Base-by-base conservation (phyloP, 2,113 vertebrate genomes). In the Hypocryptadius cinnamomeus region DNA sequence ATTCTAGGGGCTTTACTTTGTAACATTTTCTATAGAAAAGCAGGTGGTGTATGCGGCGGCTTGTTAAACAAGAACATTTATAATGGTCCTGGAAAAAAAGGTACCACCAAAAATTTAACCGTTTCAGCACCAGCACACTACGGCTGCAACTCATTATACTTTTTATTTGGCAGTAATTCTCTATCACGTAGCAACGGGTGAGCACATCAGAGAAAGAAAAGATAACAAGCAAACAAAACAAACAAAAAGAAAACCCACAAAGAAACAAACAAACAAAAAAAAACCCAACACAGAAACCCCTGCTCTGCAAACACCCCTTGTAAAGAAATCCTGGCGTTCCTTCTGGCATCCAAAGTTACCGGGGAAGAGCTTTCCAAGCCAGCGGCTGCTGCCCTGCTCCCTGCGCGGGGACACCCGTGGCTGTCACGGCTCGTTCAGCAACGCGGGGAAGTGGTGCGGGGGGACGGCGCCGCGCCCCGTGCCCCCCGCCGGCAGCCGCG, bases 31-130 rank as follows among this genome's bases (percentile, higher is more conserved):
- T 91, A 63, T 48, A 70, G 73, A 86, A 89, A 89, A 88, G 70
- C 78, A 91, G 88, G 80, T 87, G 85, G 70, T 79, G 33, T 74
- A 30, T 14, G 33, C 4, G 33, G 60, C 11, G 59, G 40, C 79
- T 91, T 94, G 79, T 89, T 89, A 91, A 96, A 93, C 64, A 72
- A 59, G 59, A 88, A 57, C 61, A 71, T 86, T 77, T 87, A 79
- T 45, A 93, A 66, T 28, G 35, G 72, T 18, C 18, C 57, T 76
- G 63, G 30, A 15, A 50, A 64, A 68, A 59, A 78, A 70, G 42
- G 27, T 61, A 74, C 44, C 44, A 42, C 12, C 16, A n/a, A 65
- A 69, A 56, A 27, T 18, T 92, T 96, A 96, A 96, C 92, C 47
- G 17, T 65, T 94, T 84, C 89, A 39, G n/a, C 57, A 57, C 73